Percentiles rank a stretch among this genome's conserved stretches.
Evolutionary conservation across 2,888 invertebrate species (phyloP).

Genomic region (Pollenia angustigena): DNA sequence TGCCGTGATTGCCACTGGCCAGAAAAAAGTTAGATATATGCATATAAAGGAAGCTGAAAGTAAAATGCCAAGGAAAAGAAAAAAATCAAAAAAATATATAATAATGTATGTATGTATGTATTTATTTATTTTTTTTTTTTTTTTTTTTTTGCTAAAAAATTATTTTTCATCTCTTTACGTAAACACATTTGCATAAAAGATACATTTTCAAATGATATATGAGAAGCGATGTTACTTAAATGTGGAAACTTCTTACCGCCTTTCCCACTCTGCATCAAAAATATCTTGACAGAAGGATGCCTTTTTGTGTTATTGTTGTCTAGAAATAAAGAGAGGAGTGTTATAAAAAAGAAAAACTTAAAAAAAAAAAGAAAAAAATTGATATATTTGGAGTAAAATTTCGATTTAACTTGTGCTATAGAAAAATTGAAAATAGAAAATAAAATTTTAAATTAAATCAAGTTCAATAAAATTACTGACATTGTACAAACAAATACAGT

Average conservation of each 20-base stretch:
- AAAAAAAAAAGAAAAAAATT: neutral
- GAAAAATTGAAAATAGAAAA: neutral
- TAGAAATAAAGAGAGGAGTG: neutral
- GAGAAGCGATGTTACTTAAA: slow-evolving; percentile 8
- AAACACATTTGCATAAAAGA: slow-evolving; percentile 23
- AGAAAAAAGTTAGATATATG: no score
- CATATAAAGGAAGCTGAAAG: no score
- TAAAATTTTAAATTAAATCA: neutral
- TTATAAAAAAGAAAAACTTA: neutral
- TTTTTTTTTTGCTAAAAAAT: neutral
- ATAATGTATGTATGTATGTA: no score
- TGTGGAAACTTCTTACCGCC: no score
- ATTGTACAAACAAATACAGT: neutral
- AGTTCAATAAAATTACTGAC: neutral
- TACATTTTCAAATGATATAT: slow-evolving; percentile 29
- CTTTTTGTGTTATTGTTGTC: neutral
- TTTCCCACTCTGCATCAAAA: neutral
- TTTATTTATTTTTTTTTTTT: no score
- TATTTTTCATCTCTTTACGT: neutral
- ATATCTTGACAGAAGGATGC: neutral
- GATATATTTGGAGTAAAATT: neutral
- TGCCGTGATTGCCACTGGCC: no score
- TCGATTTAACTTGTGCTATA: neutral
- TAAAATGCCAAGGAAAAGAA: no score
- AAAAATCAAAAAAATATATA: no score